A percentile compares a stretch with the other conserved stretches of the same genome.
phyloP scores from a whole-genome alignment of 2,113 vertebrate species.

The Hyperopisus bebe region DNA sequence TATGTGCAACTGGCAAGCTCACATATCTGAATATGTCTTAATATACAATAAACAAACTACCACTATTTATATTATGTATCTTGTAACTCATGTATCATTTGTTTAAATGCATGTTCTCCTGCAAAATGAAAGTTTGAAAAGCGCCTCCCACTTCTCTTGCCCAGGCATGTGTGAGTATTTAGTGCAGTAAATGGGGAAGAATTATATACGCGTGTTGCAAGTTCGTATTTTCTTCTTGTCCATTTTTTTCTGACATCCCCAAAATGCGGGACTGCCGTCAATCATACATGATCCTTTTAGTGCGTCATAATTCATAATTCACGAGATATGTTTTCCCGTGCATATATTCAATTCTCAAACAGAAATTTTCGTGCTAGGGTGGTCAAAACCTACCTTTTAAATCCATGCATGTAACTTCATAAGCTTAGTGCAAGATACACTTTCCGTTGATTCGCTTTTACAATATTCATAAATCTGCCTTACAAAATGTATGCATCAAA shows the following conservation, averaged over 20 bases:
- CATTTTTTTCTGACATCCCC: background rate
- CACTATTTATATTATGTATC: background rate
- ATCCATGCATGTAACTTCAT: background rate
- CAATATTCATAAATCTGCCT: background rate
- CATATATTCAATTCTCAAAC: background rate
- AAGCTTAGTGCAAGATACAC: background rate
- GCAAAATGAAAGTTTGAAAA: background rate
- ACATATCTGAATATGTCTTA: background rate
- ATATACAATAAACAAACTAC: background rate
- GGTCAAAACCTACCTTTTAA: background rate
- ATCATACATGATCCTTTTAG: background rate
- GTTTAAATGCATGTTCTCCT: background rate
- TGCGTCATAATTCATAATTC: background rate
- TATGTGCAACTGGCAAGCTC: background rate
- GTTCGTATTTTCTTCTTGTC: background rate
- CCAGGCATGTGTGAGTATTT: background rate
- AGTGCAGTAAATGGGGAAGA: background rate
- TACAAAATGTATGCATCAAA: background rate
- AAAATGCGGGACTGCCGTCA: background rate
- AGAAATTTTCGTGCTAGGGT: background rate
- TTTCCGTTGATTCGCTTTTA: background rate
- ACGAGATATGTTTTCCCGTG: background rate
- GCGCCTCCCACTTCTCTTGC: background rate
- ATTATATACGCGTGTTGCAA: background rate
- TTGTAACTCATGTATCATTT: background rate